Base-by-base conservation (phyloP, 2,113 vertebrate species). In the Puntigrus tetrazona region DNA sequence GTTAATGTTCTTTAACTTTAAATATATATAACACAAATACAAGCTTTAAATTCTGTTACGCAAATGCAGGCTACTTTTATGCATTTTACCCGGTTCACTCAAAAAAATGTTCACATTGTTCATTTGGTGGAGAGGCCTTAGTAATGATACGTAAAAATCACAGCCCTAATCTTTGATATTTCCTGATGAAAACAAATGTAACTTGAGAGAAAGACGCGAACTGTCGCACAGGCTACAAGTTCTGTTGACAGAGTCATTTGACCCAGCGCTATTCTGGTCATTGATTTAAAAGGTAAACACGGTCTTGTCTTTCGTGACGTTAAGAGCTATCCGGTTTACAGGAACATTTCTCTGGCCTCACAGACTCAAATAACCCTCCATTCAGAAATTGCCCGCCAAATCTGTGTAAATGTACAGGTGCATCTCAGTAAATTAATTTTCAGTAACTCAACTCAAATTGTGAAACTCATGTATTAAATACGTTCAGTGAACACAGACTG, bases 181-280 rank as follows among this genome's bases (percentile, higher is more conserved):
- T 63, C 31, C 61, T 16, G 27, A 29, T 69, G 7, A 36, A 69
- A 22, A 8, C 11, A 34, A 75, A 31, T 18, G 27, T 2, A 5
- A 31, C 25, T 25, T 25, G 1, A 27, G 7, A 72, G 22, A 72
- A 5, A 72, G 34, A 38, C 2, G 7, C 25, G 27, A 75, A 25
- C 43, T 11, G 45, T 18, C 7, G 29, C 1, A 52, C 74, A 55
- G 74, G 18, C 29, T 34, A 34, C 27, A 22, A 5, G 47, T 34
- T 76, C 8, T 52, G 4, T 76, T 76, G 74, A 52, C 45, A 34
- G 41, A 74, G 74, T 34, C 18, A 34, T 34, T 55, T 34, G 47
- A 76, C 29, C 27, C 47, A 55, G 4, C 52, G 29, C 50, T 77
- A 18, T 55, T 77, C 50, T n/a, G 74, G 31, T 77, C 47, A 77